These are phyloP conservation scores for Solea senegalensis DNA, from an alignment of 2,113 vertebrate species.

Conservation along the genomic window DNA sequence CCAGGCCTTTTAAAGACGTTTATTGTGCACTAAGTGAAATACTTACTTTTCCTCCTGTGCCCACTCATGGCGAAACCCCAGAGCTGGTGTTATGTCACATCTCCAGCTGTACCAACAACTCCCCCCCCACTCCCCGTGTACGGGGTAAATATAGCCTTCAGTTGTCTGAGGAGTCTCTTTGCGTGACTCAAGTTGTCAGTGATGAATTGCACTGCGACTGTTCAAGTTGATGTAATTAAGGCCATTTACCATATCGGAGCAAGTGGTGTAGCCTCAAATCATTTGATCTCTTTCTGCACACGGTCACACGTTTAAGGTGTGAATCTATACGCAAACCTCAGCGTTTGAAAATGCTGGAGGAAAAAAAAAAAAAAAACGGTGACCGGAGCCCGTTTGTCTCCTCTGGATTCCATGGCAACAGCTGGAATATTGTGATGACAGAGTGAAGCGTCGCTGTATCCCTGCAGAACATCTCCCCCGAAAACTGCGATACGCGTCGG, in stretches of 20 bases:
- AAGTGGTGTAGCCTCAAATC: slow-evolving; percentile 30
- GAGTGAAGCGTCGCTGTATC: slow-evolving; percentile 53
- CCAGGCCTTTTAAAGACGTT: not conserved
- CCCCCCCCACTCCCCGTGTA: slow-evolving; percentile 44
- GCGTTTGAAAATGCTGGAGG: slow-evolving; percentile 26
- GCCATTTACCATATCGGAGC: slow-evolving; percentile 57
- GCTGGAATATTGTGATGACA: slow-evolving; percentile 42
- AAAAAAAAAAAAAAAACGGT: slow-evolving; percentile 39
- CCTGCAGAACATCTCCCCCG: slow-evolving; percentile 60
- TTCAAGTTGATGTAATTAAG: slow-evolving; percentile 56
- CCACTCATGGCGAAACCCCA: slow-evolving; percentile 26
- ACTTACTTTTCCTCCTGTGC: slow-evolving; percentile 2
- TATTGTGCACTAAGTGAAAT: not conserved
- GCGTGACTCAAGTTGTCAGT: slow-evolving; percentile 48
- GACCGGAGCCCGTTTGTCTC: slow-evolving; percentile 54
- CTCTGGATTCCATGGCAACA: slow-evolving; percentile 68
- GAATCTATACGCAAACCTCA: not conserved
- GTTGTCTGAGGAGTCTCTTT: slow-evolving; percentile 42
- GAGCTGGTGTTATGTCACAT: slow-evolving; percentile 44
- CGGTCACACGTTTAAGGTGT: not conserved
- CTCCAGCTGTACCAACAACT: slow-evolving; percentile 48
- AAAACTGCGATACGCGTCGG: slow-evolving; percentile 44
- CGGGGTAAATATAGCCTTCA: slow-evolving; percentile 42
- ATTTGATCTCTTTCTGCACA: not conserved
- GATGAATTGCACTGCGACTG: slow-evolving; percentile 52